Evolutionary conservation across 2,113 vertebrate species (phyloP), one percentile per base, ranked within the genome.

Genomic region (Dasypus novemcinctus): DNA sequence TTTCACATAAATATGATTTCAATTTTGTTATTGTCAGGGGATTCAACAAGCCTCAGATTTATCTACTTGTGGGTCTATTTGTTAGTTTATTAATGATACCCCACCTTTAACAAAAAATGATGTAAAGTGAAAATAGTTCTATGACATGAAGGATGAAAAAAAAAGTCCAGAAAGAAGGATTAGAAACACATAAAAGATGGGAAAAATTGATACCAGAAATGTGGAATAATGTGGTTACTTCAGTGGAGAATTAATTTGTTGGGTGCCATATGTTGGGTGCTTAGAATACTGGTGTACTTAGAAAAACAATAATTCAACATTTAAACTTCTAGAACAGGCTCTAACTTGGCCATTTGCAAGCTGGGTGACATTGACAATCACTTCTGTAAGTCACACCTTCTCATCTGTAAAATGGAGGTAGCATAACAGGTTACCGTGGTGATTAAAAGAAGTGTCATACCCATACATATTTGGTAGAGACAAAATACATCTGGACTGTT

Each of bases 41-140:
- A 89, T 88, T 86, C 33, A 87, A 14, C 49, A 95, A 96, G 68
- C 23, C 52, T 87, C 33, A 57, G 43, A 68, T 92, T 90, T 95
- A 84, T 93, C 74, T 94, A 78, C 85, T 81, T 89, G 59, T 91
- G 59, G 85, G 12, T 86, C 72, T 95, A 31, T 92, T 95, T 92
- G 93, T 96, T 97, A 81, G 95, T 93, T 94, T 94, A 96, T 96
- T 96, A 88, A 86, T 91, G 87, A 71, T 91, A 86, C n/a, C 21
- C 29, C 21, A 78, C 33, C 83, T 92, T 91, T 95, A 38, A 43
- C 43, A 71, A 94, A 92, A 90, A 80, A 49, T 54, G 41, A 89
- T 68, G 91, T 95, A 80, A 92, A 83, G 79, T 57, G 90, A 93
- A 93, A 71, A 84, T 92, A 92, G 96, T 95, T 94, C 96, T 90